Evolutionary conservation across 2,113 vertebrate species (phyloP).

Genomic region (Lampris incognitus): DNA sequence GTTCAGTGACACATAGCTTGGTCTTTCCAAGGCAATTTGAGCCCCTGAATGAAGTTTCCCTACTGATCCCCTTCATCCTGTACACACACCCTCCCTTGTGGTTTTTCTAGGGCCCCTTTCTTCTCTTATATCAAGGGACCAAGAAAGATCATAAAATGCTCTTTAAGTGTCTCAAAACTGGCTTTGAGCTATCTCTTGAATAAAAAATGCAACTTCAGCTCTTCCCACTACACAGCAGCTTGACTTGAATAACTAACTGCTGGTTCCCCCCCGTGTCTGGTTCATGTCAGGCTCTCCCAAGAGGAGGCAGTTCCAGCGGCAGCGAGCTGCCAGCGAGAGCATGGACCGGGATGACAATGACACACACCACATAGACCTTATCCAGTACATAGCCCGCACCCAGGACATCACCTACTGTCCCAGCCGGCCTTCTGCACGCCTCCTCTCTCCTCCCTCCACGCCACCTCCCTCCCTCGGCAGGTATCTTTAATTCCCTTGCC

Average conservation of each 20-base stretch:
- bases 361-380: conserved; percentile 87
- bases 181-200: conserved; percentile 41
- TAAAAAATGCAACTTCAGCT: conserved; percentile 26
- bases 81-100: conserved; percentile 9
- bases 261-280: not conserved
- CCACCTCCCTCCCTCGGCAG: conserved; percentile 96
- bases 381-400: conserved; percentile 93
- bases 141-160: conserved; percentile 35
- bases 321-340: conserved; percentile 96
- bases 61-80: conserved; percentile 36
- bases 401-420: conserved; percentile 83
- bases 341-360: conserved; percentile 91
- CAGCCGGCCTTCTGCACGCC: conserved; percentile 68
- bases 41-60: conserved; percentile 53
- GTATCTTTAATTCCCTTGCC: conserved; percentile 93
- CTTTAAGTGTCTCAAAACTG: conserved; percentile 22
- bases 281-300: conserved; percentile 89
- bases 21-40: conserved; percentile 67
- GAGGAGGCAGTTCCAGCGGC: conserved; percentile 93
- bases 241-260: conserved; percentile 12
- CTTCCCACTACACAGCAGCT: conserved; percentile 3
- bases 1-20: conserved; percentile 72
- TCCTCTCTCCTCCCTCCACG: conserved; percentile 86
- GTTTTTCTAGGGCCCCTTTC: not conserved
- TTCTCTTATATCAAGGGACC: conserved; percentile 3